Percentiles rank a stretch among this genome's conserved stretches.
These are phyloP conservation scores for Upupa epops DNA, from an alignment of 2,113 vertebrate genomes.

Conservation along the genomic window DNA sequence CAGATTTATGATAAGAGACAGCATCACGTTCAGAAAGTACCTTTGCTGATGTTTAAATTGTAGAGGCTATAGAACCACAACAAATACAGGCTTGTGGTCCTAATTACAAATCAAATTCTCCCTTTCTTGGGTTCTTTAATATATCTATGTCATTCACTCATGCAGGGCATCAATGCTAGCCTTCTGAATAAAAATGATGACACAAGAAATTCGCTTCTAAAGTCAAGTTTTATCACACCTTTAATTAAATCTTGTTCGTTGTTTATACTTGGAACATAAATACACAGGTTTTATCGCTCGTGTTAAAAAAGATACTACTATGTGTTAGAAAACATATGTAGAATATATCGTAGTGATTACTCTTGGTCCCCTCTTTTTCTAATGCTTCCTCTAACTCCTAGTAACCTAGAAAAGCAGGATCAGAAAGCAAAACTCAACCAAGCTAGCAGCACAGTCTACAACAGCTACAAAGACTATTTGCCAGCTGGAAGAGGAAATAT, in stretches of 20 bases:
- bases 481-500: constrained; percentile 32
- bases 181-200: not conserved
- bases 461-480: not conserved
- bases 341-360: constrained; percentile 22
- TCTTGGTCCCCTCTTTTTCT: constrained; percentile 13
- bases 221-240: constrained; percentile 29
- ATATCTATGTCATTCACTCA: not conserved
- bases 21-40: not conserved
- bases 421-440: constrained; percentile 23
- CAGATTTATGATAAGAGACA: not conserved
- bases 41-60: not conserved
- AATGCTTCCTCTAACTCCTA: not conserved
- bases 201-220: not conserved
- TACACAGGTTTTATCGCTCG: constrained; percentile 57
- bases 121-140: not conserved
- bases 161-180: not conserved
- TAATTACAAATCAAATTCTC: not conserved
- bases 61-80: not conserved
- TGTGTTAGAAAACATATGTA: constrained; percentile 59
- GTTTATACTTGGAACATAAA: constrained; percentile 62
- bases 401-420: constrained; percentile 18
- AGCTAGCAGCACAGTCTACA: not conserved
- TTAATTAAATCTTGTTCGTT: constrained; percentile 59
- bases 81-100: not conserved
- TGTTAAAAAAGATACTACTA: constrained; percentile 52